phyloP scores from a whole-genome alignment of 92 coral and sea anemone species.

The Epizoanthus rinbou region DNA sequence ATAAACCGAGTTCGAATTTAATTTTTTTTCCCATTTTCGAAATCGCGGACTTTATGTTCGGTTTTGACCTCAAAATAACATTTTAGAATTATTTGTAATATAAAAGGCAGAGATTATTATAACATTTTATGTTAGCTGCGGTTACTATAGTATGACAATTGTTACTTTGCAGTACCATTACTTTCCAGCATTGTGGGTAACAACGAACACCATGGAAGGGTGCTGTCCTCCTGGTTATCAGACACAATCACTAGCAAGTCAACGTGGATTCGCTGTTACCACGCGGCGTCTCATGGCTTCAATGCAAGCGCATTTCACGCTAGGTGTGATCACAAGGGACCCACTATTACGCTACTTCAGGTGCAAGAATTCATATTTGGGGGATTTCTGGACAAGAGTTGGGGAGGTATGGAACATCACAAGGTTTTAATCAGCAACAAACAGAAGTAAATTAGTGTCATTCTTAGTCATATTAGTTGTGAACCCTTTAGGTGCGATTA shows the following conservation, averaged over 20 bases:
- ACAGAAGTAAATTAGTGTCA: background rate
- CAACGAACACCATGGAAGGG: too few relatives aligned
- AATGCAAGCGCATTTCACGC: background rate
- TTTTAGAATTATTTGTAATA: too few relatives aligned
- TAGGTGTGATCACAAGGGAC: background rate
- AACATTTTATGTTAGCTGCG: too few relatives aligned
- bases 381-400: slow-evolving; percentile 37
- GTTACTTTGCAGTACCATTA: too few relatives aligned
- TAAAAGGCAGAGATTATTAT: too few relatives aligned
- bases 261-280: slow-evolving; percentile 5
- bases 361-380: slow-evolving; percentile 22
- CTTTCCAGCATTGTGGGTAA: too few relatives aligned
- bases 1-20: too few relatives aligned
- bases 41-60: too few relatives aligned
- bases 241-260: background rate
- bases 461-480: background rate
- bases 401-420: slow-evolving; percentile 35
- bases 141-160: too few relatives aligned
- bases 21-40: too few relatives aligned
- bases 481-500: background rate
- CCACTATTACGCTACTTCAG: background rate
- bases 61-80: too few relatives aligned
- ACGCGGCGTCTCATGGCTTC: background rate
- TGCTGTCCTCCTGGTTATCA: background rate
- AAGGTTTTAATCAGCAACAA: background rate